phyloP scores from a whole-genome alignment of 2,888 invertebrate species.

The Spilosoma lubricipeda region DNA sequence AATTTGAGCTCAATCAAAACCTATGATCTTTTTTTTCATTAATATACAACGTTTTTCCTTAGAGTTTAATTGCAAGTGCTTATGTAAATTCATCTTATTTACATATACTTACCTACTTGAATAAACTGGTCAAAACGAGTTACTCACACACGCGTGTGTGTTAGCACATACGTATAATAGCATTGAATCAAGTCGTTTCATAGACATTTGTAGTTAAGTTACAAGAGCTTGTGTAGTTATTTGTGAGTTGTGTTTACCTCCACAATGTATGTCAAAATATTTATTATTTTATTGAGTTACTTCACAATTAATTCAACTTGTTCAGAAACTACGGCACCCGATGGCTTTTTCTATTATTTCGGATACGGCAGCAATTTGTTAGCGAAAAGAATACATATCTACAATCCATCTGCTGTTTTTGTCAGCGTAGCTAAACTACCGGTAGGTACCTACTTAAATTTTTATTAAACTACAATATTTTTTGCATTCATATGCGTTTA shows the following conservation, averaged over 20 bases:
- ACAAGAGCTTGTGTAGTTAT: background rate
- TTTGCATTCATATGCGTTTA: no score
- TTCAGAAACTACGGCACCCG: background rate
- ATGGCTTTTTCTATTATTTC: conserved; percentile 36
- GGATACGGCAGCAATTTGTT: conserved; percentile 87
- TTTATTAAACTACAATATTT: background rate
- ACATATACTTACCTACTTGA: background rate
- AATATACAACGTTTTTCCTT: no score
- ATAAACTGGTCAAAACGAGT: background rate
- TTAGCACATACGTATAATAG: background rate
- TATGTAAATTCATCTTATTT: background rate
- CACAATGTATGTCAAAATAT: background rate
- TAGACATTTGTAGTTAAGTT: background rate
- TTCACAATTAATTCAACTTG: background rate
- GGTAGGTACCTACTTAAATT: conserved; percentile 63
- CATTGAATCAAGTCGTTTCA: background rate
- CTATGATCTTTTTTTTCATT: no score
- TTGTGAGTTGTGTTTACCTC: background rate
- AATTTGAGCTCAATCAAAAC: no score
- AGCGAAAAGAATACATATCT: conserved; percentile 89
- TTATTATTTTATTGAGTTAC: background rate
- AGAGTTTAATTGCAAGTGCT: background rate
- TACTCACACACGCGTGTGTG: background rate
- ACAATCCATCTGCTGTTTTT: conserved; percentile 89
- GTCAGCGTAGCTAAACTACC: conserved; percentile 88